Evolutionary conservation across 2,113 vertebrate genomes (phyloP).

Genomic region (Fregetta grallaria): DNA sequence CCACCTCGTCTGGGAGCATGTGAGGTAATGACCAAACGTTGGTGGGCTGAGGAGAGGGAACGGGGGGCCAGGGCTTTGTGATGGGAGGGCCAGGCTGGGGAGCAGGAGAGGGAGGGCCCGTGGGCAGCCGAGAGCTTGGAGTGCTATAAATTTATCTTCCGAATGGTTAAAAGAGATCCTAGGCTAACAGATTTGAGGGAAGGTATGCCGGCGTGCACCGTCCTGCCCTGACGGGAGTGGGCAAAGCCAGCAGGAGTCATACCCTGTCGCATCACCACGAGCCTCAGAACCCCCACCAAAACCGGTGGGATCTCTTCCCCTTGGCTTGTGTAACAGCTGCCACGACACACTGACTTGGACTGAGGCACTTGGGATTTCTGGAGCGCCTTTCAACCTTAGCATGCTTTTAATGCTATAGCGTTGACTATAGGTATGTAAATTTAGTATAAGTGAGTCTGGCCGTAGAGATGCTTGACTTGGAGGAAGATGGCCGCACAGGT

Average conservation of each 20-base stretch:
- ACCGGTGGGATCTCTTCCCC: neutral
- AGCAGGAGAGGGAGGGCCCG: rapidly evolving
- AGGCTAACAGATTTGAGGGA: neutral
- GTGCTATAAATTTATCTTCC: neutral
- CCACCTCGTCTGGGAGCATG: rapidly evolving
- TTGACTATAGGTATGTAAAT: neutral
- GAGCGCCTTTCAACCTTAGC: neutral
- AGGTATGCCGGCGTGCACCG: rapidly evolving
- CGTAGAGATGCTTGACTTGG: neutral
- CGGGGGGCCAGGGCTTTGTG: neutral
- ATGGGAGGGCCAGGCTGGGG: neutral
- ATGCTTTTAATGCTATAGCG: neutral
- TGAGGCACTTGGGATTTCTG: neutral
- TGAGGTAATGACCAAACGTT: neutral
- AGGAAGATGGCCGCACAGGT: neutral
- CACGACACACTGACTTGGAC: rapidly evolving
- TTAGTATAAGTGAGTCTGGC: neutral
- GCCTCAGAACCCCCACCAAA: neutral
- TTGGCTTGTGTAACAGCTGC: neutral
- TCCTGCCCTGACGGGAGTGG: neutral
- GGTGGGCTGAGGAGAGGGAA: neutral
- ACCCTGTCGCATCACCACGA: rapidly evolving
- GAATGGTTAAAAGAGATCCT: neutral
- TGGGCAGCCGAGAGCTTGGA: neutral
- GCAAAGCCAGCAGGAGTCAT: rapidly evolving